These are phyloP conservation scores for Xylota segnis DNA, from an alignment of 2,888 invertebrate species.

Conservation along the genomic window DNA sequence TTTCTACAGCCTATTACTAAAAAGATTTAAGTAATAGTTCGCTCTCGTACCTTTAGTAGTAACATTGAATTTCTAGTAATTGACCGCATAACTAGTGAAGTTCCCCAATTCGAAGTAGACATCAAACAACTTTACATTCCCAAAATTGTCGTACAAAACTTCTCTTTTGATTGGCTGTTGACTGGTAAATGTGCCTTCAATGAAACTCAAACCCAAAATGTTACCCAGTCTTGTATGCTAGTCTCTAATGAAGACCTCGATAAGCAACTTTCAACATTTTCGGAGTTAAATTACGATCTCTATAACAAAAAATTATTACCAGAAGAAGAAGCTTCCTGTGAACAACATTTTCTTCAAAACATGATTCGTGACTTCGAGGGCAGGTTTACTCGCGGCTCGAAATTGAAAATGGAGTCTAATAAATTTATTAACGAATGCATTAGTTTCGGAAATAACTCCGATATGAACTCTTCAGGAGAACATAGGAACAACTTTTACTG, in stretches of 20 bases:
- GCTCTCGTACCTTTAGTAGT: conserved; percentile 2
- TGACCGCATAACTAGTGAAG: conserved; percentile 17
- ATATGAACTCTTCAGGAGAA: conserved; percentile 2
- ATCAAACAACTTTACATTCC: conserved; percentile 5
- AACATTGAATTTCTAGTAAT: conserved; percentile 19
- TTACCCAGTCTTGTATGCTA: background rate
- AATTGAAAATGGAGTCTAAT: background rate
- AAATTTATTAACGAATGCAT: conserved; percentile 13
- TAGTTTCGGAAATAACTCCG: conserved; percentile 11
- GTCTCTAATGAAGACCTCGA: conserved; percentile 9
- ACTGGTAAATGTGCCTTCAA: conserved; percentile 1
- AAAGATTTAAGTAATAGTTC: background rate
- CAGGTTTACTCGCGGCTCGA: background rate
- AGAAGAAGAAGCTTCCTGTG: background rate
- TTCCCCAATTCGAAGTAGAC: conserved; percentile 19
- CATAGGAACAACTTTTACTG: background rate
- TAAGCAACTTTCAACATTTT: background rate
- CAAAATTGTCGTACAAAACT: background rate
- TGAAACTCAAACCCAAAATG: background rate
- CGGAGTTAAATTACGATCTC: background rate
- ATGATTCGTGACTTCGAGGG: conserved; percentile 14
- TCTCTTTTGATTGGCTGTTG: conserved; percentile 1
- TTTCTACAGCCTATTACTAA: conserved; percentile 9
- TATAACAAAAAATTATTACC: background rate
- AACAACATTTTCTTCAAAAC: too few relatives aligned